Evolutionary conservation across 2,113 vertebrate species (phyloP).

Genomic region (Siniperca chuatsi): DNA sequence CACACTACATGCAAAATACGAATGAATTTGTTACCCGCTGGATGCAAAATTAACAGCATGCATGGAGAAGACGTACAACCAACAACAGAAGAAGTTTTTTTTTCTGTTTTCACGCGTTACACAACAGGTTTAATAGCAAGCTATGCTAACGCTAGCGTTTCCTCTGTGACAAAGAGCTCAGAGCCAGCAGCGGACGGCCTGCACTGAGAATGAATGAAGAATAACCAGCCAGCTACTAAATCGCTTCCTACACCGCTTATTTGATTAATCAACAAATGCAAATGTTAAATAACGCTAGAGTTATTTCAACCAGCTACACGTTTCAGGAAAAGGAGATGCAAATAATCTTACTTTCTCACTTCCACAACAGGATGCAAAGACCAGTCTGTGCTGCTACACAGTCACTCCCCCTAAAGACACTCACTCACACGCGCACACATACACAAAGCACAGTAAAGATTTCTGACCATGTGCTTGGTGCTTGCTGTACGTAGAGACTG

Average conservation of each 20-base stretch:
- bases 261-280: constrained; percentile 38
- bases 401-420: constrained; percentile 11
- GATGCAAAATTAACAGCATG: background rate
- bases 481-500: background rate
- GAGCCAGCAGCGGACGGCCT: constrained; percentile 50
- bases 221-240: background rate
- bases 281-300: constrained; percentile 2
- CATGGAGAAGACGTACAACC: too few species aligned
- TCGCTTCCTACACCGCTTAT: background rate
- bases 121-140: background rate
- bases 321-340: constrained; percentile 63
- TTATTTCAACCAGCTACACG: background rate
- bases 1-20: background rate
- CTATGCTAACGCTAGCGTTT: constrained; percentile 61
- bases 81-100: background rate
- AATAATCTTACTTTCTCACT: constrained; percentile 73
- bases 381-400: background rate
- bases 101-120: background rate
- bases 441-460: background rate
- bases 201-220: constrained; percentile 10
- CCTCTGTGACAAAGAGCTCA: constrained; percentile 61
- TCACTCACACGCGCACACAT: background rate
- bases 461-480: constrained; percentile 37
- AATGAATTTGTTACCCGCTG: fast-evolving
- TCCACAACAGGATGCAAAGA: constrained; percentile 61